A percentile compares a stretch with the other conserved stretches of the same genome.
Conservation (phyloP, 2,888 invertebrate species). For the Noctua janthina region DNA sequence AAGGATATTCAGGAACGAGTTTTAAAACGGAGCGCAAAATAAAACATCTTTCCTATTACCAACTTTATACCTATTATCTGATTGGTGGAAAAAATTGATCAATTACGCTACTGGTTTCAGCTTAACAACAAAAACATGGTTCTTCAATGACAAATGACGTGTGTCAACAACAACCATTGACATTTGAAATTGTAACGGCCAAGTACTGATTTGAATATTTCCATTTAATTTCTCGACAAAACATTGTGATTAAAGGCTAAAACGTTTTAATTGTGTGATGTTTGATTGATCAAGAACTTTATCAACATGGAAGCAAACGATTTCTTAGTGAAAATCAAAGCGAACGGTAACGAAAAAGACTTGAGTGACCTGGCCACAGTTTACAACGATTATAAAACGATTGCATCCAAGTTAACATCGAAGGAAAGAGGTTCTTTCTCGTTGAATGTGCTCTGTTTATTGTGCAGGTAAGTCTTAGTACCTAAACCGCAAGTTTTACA, state of each 20-base stretch:
- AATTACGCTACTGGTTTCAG: neutral
- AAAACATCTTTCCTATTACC: neutral
- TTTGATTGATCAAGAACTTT: neutral
- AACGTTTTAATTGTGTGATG: constrained; percentile 35
- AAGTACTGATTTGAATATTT: constrained; percentile 5
- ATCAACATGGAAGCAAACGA: constrained; percentile 79
- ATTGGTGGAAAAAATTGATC: neutral
- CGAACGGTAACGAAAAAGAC: constrained; percentile 75
- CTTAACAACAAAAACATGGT: neutral
- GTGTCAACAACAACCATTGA: constrained; percentile 17
- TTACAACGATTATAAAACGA: constrained; percentile 73
- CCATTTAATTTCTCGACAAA: constrained; percentile 18
- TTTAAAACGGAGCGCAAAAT: neutral
- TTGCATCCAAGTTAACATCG: constrained; percentile 72
- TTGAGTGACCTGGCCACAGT: constrained; percentile 73
- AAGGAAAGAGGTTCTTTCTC: constrained; percentile 80
- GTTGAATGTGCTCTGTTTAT: constrained; percentile 82
- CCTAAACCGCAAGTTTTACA: neutral
- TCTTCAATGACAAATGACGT: neutral
- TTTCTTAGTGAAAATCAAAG: constrained; percentile 81
- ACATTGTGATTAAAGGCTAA: neutral
- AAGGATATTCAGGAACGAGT: neutral
- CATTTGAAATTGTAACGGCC: constrained; percentile 50
- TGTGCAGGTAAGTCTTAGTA: constrained; percentile 81
- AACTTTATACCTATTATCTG: fast-evolving